Percentiles rank a stretch among this genome's conserved stretches.
Evolutionary conservation across 2,888 invertebrate species (phyloP).

Genomic region (Aphodius granarius): DNA sequence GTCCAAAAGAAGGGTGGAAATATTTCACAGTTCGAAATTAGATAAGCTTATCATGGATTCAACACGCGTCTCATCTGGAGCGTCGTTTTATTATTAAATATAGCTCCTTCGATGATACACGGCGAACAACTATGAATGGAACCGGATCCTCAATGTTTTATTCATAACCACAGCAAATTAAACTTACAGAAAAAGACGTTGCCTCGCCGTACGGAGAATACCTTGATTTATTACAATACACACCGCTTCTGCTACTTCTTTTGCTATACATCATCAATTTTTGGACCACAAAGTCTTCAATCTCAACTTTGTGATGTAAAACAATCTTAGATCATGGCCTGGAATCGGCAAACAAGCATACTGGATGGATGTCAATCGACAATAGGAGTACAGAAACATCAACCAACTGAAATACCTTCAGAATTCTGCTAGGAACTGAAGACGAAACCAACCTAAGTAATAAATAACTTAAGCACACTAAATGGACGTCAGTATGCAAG

Average conservation of each 20-base stretch:
- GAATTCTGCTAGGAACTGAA: no score
- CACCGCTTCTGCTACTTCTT: not conserved
- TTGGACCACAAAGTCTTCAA: not conserved
- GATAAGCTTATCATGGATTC: constrained; percentile 18
- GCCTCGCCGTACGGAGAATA: not conserved
- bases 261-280: not conserved
- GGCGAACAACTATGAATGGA: not conserved
- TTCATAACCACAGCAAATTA: constrained; percentile 1
- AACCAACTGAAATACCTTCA: no score
- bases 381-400: no score
- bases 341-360: no score
- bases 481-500: no score
- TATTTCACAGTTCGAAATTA: constrained; percentile 18
- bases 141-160: not conserved
- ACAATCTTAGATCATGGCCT: no score
- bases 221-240: constrained; percentile 6
- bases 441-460: no score
- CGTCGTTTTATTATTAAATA: constrained; percentile 12
- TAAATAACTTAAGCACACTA: no score
- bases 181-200: not conserved
- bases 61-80: constrained; percentile 8
- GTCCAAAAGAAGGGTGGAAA: constrained; percentile 7
- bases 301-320: no score
- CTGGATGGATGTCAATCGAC: no score
- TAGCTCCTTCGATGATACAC: constrained; percentile 2